Base-by-base conservation (phyloP, 2,113 vertebrate species). In the Hystrix brachyura region DNA sequence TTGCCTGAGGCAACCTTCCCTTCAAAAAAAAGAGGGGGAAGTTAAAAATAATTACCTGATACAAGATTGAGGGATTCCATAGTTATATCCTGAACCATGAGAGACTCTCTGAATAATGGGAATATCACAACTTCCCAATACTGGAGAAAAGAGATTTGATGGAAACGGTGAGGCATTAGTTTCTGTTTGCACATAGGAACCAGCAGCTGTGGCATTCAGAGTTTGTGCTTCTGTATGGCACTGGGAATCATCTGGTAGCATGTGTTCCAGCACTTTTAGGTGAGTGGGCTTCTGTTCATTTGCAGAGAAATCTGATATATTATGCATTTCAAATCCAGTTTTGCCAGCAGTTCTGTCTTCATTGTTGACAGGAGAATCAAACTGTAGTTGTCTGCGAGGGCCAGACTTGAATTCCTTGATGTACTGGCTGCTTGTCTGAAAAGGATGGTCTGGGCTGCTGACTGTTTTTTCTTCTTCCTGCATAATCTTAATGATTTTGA, bases 81-180 rank as follows among this genome's bases (percentile, higher is more conserved):
- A 99, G 98, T 99, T 99, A 98, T 99, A 99, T 25, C 99, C 99
- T 57, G 98, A 98, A 97, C 98, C 93, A 98, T 98, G 98, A 98
- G 98, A 98, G 87, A 99, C 98, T 98, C 98, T 99, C 96, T 99
- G 99, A 94, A 99, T 87, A n/a, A 98, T 27, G 55, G 98, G 98
- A 94, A 83, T 46, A 93, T 98, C 98, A 87, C 90, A 94, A 94
- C 98, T 96, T 17, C 96, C 98, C 21, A 98, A 84, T 62, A 98
- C 51, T 89, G 98, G n/a, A 90, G 96, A 96, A 95, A 98, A 95
- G 89, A 96, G 94, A 94, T 95, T 97, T 83, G 98, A 97, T 93
- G 96, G 94, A 69, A 93, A 91, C 65, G 96, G 65, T 34, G 95
- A 48, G 90, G 79, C 83, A 43, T 78, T 95, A 69, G 92, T 83